phyloP scores from a whole-genome alignment of 1,140 invertebrate species.

The Planococcus citri region DNA sequence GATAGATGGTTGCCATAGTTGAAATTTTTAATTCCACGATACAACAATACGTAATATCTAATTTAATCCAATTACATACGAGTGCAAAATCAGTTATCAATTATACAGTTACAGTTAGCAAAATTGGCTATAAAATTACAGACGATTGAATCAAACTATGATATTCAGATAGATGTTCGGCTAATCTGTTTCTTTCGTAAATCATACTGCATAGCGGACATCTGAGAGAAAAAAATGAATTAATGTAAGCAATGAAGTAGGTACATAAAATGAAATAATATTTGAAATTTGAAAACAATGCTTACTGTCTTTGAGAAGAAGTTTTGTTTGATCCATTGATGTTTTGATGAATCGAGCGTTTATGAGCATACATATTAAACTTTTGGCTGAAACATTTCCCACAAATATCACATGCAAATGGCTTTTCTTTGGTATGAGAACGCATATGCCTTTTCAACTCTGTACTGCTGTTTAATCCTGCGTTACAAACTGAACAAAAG shows the following conservation, averaged over 20 bases:
- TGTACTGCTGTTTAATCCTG: background rate
- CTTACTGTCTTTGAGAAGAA: background rate
- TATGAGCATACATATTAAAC: background rate
- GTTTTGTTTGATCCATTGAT: background rate
- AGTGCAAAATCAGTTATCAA: too few species aligned
- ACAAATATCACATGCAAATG: background rate
- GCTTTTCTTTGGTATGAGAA: background rate
- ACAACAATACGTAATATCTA: too few species aligned
- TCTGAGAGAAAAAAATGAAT: background rate
- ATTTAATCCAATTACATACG: too few species aligned
- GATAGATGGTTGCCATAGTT: too few species aligned
- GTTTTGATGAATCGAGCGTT: background rate
- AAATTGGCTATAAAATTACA: too few species aligned
- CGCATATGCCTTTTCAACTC: background rate
- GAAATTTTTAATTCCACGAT: too few species aligned
- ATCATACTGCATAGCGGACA: background rate
- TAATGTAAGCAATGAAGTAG: background rate
- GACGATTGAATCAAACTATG: background rate
- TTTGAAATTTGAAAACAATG: too few species aligned
- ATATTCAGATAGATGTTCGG: background rate
- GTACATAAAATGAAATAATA: background rate
- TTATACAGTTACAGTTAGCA: too few species aligned
- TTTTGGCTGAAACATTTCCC: background rate
- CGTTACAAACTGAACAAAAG: background rate
- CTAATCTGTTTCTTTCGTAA: background rate